These are phyloP conservation scores for Takifugu ocellatus DNA, from an alignment of 2,797 vertebrate genomes.

Conservation along the genomic window DNA sequence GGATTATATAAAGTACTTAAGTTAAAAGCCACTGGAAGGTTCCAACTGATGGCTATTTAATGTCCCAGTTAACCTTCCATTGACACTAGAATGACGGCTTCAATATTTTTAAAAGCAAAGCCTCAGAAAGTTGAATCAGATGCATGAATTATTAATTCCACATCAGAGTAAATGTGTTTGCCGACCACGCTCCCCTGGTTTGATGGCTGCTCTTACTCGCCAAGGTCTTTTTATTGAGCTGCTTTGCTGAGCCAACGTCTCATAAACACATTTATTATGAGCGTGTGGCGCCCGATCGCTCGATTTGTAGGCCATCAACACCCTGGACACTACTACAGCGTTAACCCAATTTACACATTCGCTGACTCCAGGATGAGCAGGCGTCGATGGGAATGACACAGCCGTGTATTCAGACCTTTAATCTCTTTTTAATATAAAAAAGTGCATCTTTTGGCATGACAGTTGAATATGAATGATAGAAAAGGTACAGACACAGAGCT, in stretches of 20 bases:
- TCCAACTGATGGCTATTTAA: background rate
- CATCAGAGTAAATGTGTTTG: too few species aligned
- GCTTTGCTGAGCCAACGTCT: constrained; percentile 24
- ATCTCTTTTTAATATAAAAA: constrained; percentile 66
- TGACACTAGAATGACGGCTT: background rate
- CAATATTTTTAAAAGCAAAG: constrained; percentile 9
- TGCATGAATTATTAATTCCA: constrained; percentile 11
- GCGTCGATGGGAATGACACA: constrained; percentile 22
- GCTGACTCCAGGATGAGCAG: constrained; percentile 13
- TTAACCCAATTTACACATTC: constrained; percentile 8
- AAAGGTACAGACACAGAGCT: constrained; percentile 59
- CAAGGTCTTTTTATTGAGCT: constrained; percentile 12
- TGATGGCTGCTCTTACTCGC: too few species aligned
- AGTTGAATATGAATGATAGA: constrained; percentile 63
- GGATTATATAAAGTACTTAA: too few species aligned
- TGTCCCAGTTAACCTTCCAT: constrained; percentile 1
- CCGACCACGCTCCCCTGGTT: too few species aligned
- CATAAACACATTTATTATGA: constrained; percentile 33
- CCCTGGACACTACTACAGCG: constrained; percentile 1
- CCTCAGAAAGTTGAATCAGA: constrained; percentile 5
- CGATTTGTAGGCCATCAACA: constrained; percentile 12
- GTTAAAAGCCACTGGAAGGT: too few species aligned
- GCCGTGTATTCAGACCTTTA: constrained; percentile 46
- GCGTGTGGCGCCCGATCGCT: constrained; percentile 12
- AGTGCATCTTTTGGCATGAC: constrained; percentile 64